Base-by-base conservation (phyloP, 1,140 invertebrate genomes). In the Saccostrea cuccullata region DNA sequence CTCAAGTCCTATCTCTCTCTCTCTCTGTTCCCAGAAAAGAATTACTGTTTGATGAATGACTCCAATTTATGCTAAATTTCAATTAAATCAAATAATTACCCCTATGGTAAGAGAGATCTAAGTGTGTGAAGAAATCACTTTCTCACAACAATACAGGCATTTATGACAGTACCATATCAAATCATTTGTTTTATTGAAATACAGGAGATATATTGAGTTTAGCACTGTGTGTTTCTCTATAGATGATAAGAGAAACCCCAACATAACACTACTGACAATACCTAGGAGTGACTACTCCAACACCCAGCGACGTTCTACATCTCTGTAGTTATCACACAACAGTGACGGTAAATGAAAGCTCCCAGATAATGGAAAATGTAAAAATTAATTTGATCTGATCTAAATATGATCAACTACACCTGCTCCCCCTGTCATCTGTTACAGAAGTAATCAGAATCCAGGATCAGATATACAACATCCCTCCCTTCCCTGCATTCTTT, bases 31-130 rank as follows among this genome's bases (percentile, higher is more conserved):
- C 70, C 70, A 77, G 70, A 77, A 30, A 47, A 77, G 70, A 77
- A 77, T 30, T 26, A 36, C 13, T 30, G 70, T 13, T 77, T 30
- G 70, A 77, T 30, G 30, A 77, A 77, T 77, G 70, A 77, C 12
- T 9, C 70, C 70, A 77, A 77, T 77, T 47, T 77, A 77, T 30
- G 70, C 70, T 77, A 77, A 36, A 36, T 77, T 77, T 77, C 70
- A 77, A 77, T 77, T 77, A 77, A 77, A 77, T 77, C 13, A 77
- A 36, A 77, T 77, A 36, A 77, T 77, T 77, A 77, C 70, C 70
- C 70, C 26, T 15, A 77, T 77, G 15, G 70, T 26, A 12, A 26
- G 20, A 70, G 67, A 26, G 26, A 15, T 30, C 23, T 26, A 36
- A 15, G 70, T 36, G 70, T 77, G 23, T 77, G 70, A 77, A 11